phyloP scores from a whole-genome alignment of 2,888 invertebrate species.

The Nomada lathburiana region DNA sequence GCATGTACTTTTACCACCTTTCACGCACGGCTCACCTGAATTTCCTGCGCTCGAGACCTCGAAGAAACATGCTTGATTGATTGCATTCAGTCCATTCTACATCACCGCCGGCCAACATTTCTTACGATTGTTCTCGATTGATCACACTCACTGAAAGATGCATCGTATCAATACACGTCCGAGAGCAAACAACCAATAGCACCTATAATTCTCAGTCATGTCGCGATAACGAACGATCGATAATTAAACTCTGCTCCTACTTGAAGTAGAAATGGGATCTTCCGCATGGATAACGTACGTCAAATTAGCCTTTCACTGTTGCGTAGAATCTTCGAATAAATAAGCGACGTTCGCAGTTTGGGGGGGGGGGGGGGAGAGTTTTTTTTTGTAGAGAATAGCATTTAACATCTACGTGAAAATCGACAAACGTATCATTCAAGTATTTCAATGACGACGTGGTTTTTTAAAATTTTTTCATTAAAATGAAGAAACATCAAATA shows the following conservation, averaged over 20 bases:
- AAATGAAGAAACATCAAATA: too few relatives aligned
- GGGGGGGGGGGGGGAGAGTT: too few relatives aligned
- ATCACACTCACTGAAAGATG: conserved; percentile 39
- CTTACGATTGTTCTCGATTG: not conserved
- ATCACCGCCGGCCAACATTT: not conserved
- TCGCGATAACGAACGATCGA: conserved; percentile 29
- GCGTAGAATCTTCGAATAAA: too few relatives aligned
- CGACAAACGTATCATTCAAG: too few relatives aligned
- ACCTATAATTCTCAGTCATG: conserved; percentile 11
- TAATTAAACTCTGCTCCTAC: conserved; percentile 3
- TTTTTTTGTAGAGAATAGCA: not conserved
- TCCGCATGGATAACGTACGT: not conserved
- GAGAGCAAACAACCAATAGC: conserved; percentile 13
- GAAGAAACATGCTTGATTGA: not conserved
- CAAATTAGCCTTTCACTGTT: not conserved
- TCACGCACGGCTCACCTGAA: not conserved
- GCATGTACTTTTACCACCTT: conserved; percentile 20
- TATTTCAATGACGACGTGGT: too few relatives aligned
- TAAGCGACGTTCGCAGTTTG: too few relatives aligned
- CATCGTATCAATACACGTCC: not conserved
- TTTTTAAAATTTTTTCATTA: too few relatives aligned
- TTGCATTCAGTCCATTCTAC: not conserved
- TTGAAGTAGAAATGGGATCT: conserved; percentile 25
- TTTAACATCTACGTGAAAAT: not conserved
- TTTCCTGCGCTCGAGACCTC: not conserved